Percentiles rank a stretch among this genome's conserved stretches.
phyloP scores from a whole-genome alignment of 2,113 vertebrate genomes.

The Halcyon malimbica region DNA sequence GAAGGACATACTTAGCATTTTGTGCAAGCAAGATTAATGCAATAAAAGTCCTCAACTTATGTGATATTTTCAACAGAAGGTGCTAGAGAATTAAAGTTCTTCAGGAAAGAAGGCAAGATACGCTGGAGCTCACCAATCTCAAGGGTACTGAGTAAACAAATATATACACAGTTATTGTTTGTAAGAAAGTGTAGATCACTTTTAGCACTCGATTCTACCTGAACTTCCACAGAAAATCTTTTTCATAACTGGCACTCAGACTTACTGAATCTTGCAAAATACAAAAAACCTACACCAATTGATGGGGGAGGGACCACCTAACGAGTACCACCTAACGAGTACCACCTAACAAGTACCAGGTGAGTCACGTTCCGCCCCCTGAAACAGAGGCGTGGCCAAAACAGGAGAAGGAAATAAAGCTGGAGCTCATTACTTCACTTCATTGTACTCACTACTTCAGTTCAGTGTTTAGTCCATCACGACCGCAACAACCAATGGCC shows the following conservation, averaged over 20 bases:
- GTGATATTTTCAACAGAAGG: neutral
- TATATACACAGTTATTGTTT: neutral
- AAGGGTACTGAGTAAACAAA: neutral
- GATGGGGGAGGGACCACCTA: no score
- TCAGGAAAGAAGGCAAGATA: neutral
- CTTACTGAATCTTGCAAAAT: neutral
- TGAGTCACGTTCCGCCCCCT: no score
- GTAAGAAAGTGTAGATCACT: neutral
- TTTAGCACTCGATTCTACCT: neutral
- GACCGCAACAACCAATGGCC: neutral
- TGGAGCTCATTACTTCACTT: no score
- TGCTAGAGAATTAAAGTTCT: neutral
- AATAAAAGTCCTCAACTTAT: neutral
- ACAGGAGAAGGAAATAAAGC: no score
- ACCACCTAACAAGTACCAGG: no score
- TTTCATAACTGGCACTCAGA: neutral
- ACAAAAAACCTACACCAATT: neutral
- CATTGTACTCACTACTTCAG: no score
- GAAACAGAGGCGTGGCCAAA: no score
- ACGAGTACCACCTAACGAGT: no score
- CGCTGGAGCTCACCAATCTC: neutral
- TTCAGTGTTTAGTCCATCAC: no score
- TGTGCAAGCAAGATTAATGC: neutral
- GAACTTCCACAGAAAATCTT: neutral
- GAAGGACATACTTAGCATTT: neutral